phyloP scores from a whole-genome alignment of 2,888 invertebrate genomes.

The Antheraea yamamai region DNA sequence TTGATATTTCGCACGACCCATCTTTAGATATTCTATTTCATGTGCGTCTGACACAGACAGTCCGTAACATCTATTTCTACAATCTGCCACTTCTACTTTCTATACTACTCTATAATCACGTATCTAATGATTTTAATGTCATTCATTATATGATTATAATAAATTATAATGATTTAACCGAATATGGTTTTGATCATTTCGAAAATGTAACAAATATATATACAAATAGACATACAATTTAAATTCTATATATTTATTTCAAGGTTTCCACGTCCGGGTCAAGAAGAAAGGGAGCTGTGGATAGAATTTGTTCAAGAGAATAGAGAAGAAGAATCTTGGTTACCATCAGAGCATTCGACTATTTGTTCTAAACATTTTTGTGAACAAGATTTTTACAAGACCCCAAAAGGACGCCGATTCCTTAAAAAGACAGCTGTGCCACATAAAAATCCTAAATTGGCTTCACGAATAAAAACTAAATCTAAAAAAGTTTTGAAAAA shows the following conservation, averaged over 20 bases:
- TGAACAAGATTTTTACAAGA: conserved; percentile 21
- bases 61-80: no score
- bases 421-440: conserved; percentile 11
- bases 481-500: conserved; percentile 15
- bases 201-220: not conserved
- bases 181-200: not conserved
- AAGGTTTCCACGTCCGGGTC: conserved; percentile 29
- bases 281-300: conserved; percentile 33
- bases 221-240: not conserved
- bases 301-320: conserved; percentile 36
- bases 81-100: no score
- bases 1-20: no score
- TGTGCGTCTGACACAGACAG: no score
- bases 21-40: no score
- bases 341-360: conserved; percentile 28
- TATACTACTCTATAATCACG: no score
- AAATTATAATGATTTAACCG: no score
- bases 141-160: no score
- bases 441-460: not conserved
- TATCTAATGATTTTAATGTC: no score
- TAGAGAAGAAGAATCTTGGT: conserved; percentile 34
- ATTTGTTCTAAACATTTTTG: conserved; percentile 36
- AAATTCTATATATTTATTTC: not conserved
- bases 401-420: conserved; percentile 5
- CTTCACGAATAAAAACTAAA: conserved; percentile 9